Evolutionary conservation across 1,140 invertebrate species (phyloP).

Genomic region (Bombus superbus): DNA sequence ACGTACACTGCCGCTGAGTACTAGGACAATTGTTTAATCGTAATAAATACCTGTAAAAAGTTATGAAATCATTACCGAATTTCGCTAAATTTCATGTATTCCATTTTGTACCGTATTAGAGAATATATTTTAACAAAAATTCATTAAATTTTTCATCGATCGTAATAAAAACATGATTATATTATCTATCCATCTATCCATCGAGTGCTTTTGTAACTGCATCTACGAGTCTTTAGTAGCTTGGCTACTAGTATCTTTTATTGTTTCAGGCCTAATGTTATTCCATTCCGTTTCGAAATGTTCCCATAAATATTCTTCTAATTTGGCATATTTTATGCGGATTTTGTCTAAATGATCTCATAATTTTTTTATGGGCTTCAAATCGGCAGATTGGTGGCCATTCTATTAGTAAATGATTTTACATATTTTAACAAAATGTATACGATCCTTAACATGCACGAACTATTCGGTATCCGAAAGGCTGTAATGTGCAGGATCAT

Average conservation of each 20-base stretch:
- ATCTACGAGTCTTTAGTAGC: neutral
- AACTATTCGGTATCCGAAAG: no score
- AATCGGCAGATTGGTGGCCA: no score
- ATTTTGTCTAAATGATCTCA: neutral
- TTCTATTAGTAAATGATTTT: neutral
- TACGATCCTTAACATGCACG: no score
- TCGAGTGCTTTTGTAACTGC: neutral
- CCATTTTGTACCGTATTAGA: neutral
- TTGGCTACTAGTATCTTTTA: neutral
- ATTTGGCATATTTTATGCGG: neutral
- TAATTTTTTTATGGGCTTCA: neutral
- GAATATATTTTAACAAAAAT: constrained; percentile 1
- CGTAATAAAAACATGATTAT: neutral
- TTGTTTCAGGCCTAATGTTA: neutral
- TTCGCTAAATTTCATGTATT: neutral
- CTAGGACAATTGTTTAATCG: neutral
- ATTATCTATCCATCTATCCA: neutral
- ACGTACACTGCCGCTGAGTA: neutral
- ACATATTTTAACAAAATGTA: neutral
- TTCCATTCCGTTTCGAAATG: neutral
- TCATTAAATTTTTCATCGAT: neutral
- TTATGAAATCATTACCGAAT: neutral
- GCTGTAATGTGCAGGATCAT: no score
- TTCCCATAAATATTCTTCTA: neutral
- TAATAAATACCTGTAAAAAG: neutral